phyloP scores from a whole-genome alignment of 2,113 vertebrate species.

The Xiphophorus couchianus region DNA sequence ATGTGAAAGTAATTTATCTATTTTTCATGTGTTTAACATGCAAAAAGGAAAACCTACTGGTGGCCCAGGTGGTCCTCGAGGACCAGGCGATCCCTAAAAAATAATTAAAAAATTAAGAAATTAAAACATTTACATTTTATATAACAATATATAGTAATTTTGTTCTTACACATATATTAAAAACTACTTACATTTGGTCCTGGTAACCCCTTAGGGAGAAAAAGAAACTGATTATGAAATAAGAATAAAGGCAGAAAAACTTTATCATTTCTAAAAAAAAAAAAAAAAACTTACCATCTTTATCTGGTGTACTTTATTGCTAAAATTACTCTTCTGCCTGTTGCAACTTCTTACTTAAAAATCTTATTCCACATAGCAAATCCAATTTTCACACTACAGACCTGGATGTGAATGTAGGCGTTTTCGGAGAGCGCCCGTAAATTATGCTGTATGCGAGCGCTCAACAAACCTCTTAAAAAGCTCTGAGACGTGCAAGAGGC shows the following conservation, averaged over 20 bases:
- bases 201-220: conserved; percentile 84
- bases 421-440: conserved; percentile 36
- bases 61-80: conserved; percentile 88
- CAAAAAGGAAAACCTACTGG: conserved; percentile 83
- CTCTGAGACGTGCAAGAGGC: conserved; percentile 45
- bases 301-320: conserved; percentile 11
- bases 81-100: conserved; percentile 88
- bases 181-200: conserved; percentile 89
- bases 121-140: not conserved
- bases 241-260: not conserved
- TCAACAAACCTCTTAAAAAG: conserved; percentile 54
- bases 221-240: conserved; percentile 47
- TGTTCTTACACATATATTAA: not conserved
- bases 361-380: conserved; percentile 31
- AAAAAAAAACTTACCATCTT: conserved; percentile 16
- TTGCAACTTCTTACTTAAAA: conserved; percentile 23
- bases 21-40: not conserved
- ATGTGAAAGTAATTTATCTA: not conserved
- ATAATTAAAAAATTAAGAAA: not conserved
- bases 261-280: conserved; percentile 8
- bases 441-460: conserved; percentile 33
- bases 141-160: conserved; percentile 16
- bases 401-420: conserved; percentile 18
- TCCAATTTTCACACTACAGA: conserved; percentile 20
- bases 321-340: conserved; percentile 16